Conservation (phyloP, 1,140 invertebrate genomes). For the Lasaia peninsularis region DNA sequence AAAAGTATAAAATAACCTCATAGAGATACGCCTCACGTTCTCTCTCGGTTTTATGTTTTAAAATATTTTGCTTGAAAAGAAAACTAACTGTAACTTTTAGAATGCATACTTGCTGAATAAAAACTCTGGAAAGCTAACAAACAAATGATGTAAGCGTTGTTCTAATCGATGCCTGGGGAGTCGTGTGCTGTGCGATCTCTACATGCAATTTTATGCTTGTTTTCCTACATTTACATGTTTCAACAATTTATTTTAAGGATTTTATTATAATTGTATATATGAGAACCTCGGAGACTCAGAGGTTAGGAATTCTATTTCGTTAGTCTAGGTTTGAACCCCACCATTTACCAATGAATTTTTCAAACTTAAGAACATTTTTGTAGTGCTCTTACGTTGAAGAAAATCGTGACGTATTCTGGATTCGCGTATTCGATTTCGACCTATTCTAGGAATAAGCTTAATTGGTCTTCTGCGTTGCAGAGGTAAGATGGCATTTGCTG, state of each 20-base stretch:
- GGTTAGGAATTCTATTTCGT: too few species aligned
- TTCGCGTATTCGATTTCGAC: too few species aligned
- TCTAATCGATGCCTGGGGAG: constrained; percentile 52
- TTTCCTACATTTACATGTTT: constrained; percentile 21
- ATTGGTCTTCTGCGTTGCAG: too few species aligned
- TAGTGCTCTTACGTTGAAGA: too few species aligned
- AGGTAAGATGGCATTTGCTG: too few species aligned
- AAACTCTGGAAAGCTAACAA: constrained; percentile 50
- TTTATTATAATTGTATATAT: background rate
- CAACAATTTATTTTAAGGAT: constrained; percentile 3
- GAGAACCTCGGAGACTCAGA: too few species aligned
- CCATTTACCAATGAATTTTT: too few species aligned
- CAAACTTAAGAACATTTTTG: too few species aligned
- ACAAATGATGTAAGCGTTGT: constrained; percentile 57
- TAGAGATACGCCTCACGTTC: constrained; percentile 7
- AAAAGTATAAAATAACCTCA: constrained; percentile 6
- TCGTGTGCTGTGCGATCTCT: constrained; percentile 23
- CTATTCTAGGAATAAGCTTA: too few species aligned
- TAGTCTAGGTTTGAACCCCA: too few species aligned
- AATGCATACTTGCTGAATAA: constrained; percentile 21
- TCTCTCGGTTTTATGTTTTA: constrained; percentile 9
- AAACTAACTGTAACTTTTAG: constrained; percentile 8
- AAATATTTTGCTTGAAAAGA: constrained; percentile 13
- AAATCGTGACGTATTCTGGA: too few species aligned
- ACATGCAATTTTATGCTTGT: constrained; percentile 23